A percentile compares a stretch with the other conserved stretches of the same genome.
phyloP scores from a whole-genome alignment of 2,797 vertebrate genomes.

The Thunnus albacares region DNA sequence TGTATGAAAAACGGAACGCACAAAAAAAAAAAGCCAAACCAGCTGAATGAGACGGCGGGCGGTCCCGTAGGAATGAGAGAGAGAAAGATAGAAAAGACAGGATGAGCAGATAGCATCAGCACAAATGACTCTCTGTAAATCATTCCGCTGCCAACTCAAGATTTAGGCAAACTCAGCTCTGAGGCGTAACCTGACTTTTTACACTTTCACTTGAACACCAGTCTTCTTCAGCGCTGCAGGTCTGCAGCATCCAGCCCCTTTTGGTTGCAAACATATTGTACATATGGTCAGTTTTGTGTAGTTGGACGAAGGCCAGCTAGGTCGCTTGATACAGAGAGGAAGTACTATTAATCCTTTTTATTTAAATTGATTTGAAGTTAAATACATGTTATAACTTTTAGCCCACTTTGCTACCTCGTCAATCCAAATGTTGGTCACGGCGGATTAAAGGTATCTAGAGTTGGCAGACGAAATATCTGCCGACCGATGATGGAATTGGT shows the following conservation, averaged over 20 bases:
- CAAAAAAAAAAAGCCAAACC: not conserved
- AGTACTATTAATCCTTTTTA: not conserved
- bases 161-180: slow-evolving; percentile 39
- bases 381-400: not conserved
- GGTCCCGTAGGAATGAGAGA: slow-evolving; percentile 46
- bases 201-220: no score
- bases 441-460: slow-evolving; percentile 11
- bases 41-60: slow-evolving; percentile 40
- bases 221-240: no score
- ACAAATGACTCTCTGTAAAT: slow-evolving; percentile 62
- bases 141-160: slow-evolving; percentile 42
- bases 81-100: slow-evolving; percentile 22
- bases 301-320: not conserved
- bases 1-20: slow-evolving; percentile 19
- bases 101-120: slow-evolving; percentile 47
- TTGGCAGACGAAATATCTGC: not conserved
- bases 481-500: not conserved
- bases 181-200: slow-evolving; percentile 34
- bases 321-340: not conserved
- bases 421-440: not conserved
- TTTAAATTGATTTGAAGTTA: not conserved
- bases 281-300: not conserved
- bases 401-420: not conserved
- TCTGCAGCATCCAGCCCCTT: no score
- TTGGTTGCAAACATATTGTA: not conserved